Conservation (phyloP, 2,113 vertebrate genomes). For the Colaptes auratus region DNA sequence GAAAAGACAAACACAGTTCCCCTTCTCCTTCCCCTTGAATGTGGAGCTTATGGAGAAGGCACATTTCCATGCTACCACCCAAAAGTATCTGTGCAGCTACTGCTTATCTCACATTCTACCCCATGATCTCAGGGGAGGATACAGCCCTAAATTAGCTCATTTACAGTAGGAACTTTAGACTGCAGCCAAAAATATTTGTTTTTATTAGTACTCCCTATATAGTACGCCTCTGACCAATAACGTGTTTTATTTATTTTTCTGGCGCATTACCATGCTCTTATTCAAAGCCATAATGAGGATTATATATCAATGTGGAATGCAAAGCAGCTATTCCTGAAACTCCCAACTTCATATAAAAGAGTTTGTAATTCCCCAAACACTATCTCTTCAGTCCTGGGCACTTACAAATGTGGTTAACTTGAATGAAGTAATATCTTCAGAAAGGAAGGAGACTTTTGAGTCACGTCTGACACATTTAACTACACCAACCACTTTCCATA, state of each 20-base stretch:
- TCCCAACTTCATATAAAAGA: slow-evolving; percentile 63
- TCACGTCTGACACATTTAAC: slow-evolving; percentile 78
- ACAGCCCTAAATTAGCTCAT: slow-evolving; percentile 64
- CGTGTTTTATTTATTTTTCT: slow-evolving; percentile 48
- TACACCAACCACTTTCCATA: slow-evolving; percentile 47
- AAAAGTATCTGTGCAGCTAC: slow-evolving; percentile 50
- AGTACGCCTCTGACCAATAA: slow-evolving; percentile 59
- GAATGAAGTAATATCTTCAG: slow-evolving; percentile 73
- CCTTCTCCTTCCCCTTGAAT: neutral
- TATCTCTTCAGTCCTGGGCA: slow-evolving; percentile 65
- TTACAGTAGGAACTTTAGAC: slow-evolving; percentile 68
- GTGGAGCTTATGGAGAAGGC: neutral
- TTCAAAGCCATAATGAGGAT: slow-evolving; percentile 69
- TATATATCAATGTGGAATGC: slow-evolving; percentile 73
- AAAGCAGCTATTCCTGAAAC: slow-evolving; percentile 68
- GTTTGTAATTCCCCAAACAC: slow-evolving; percentile 72
- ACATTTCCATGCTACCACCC: slow-evolving; percentile 23
- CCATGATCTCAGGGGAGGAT: slow-evolving; percentile 44
- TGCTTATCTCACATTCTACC: slow-evolving; percentile 58
- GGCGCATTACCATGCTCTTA: slow-evolving; percentile 62
- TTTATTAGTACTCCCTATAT: slow-evolving; percentile 63
- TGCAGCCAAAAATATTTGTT: slow-evolving; percentile 58
- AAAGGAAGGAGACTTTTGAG: slow-evolving; percentile 73
- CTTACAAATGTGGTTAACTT: slow-evolving; percentile 72
- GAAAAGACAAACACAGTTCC: neutral